A percentile compares a stretch with the other conserved stretches of the same genome.
Conservation (phyloP, 2,113 vertebrate genomes). For the Glaucomys volans region DNA sequence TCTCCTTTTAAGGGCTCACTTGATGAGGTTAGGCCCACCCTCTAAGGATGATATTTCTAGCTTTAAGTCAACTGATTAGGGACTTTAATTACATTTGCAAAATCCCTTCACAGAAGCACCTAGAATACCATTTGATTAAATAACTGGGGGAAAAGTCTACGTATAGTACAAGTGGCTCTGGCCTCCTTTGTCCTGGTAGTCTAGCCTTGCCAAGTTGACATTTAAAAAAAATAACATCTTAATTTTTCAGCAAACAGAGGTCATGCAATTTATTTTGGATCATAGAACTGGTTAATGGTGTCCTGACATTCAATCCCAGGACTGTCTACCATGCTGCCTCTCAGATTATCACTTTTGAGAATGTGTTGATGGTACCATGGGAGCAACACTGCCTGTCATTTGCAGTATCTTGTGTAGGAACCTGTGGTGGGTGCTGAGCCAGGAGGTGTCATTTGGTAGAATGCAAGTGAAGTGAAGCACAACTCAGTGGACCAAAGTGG, state of each 20-base stretch:
- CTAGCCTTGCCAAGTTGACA: background rate
- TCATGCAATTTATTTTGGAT: slow-evolving; percentile 3
- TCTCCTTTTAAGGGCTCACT: background rate
- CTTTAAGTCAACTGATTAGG: background rate
- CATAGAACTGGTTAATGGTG: background rate
- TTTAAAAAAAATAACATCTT: background rate
- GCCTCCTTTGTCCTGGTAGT: background rate
- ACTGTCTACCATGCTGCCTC: background rate
- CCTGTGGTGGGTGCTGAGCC: background rate
- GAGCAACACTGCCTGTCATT: background rate
- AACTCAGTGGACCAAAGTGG: background rate
- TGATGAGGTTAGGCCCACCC: background rate
- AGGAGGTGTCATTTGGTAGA: background rate
- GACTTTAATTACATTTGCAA: background rate
- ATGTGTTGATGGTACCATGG: background rate
- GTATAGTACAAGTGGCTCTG: background rate
- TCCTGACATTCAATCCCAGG: background rate
- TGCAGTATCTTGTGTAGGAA: background rate
- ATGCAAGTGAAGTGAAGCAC: background rate
- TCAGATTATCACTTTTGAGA: background rate
- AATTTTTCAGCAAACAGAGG: slow-evolving; percentile 34
- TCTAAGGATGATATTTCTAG: background rate
- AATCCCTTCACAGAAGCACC: background rate
- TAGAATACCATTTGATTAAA: background rate
- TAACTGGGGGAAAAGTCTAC: background rate